Conservation (phyloP, 2,113 vertebrate genomes). For the Rhagologus leucostigma region DNA sequence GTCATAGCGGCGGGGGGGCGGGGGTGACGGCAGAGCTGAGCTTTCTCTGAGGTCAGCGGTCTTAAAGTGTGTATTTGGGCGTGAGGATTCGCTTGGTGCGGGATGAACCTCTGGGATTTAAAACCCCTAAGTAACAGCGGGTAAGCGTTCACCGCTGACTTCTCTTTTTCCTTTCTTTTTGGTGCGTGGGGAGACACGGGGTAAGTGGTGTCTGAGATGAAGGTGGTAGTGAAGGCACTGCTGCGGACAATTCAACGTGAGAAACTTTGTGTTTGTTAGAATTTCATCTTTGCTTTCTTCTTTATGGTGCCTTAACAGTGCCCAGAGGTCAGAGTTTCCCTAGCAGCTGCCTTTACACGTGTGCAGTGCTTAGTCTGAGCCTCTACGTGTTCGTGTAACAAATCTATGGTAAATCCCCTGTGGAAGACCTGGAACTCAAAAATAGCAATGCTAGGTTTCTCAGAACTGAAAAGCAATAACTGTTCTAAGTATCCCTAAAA, state of each 20-base stretch:
- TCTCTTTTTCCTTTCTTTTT: rapidly evolving
- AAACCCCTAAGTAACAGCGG: too few species aligned
- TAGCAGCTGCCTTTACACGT: background rate
- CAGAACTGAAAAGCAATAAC: background rate
- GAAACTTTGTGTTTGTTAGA: background rate
- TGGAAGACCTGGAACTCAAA: background rate
- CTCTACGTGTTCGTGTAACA: rapidly evolving
- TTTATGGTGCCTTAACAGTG: background rate
- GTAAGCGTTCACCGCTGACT: background rate
- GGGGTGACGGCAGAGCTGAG: background rate
- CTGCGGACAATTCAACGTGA: rapidly evolving
- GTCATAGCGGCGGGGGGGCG: background rate
- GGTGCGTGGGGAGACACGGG: rapidly evolving
- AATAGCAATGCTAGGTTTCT: background rate
- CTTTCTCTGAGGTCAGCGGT: background rate
- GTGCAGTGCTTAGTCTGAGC: background rate
- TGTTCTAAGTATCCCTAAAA: background rate
- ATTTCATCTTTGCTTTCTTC: background rate
- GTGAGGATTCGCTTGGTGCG: background rate
- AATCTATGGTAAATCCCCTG: background rate
- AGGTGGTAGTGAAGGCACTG: background rate
- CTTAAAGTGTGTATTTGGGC: rapidly evolving
- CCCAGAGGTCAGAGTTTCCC: background rate
- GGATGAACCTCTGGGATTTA: background rate
- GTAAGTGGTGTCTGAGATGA: rapidly evolving